Conservation (phyloP, 2,797 vertebrate species). For the Lerista edwardsae region DNA sequence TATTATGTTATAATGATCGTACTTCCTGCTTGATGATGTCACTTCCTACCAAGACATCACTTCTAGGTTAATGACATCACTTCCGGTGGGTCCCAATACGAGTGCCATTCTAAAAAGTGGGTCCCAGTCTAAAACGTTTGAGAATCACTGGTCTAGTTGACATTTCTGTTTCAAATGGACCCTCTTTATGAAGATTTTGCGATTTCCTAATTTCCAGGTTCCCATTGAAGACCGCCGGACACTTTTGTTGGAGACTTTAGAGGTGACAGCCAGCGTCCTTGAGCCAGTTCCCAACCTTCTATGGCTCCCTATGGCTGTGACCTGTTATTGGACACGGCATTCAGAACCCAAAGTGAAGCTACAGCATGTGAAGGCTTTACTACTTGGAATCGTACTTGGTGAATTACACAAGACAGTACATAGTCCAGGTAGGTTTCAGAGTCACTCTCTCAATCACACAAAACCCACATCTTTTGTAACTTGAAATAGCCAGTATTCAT, state of each 20-base stretch:
- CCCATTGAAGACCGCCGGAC: slow-evolving; percentile 70
- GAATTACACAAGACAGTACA: slow-evolving; percentile 75
- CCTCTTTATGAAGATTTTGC: not conserved
- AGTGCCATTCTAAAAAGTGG: no score
- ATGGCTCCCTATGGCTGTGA: slow-evolving; percentile 83
- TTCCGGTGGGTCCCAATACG: no score
- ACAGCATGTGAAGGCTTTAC: slow-evolving; percentile 83
- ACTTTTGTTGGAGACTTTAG: slow-evolving; percentile 83
- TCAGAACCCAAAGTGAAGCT: slow-evolving; percentile 77
- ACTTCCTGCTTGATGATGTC: no score
- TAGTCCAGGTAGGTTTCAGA: slow-evolving; percentile 69
- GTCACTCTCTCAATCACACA: no score
- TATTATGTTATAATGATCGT: no score
- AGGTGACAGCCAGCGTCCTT: slow-evolving; percentile 75
- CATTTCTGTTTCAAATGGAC: not conserved
- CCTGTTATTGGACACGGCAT: slow-evolving; percentile 83
- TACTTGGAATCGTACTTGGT: slow-evolving; percentile 85
- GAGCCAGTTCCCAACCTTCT: slow-evolving; percentile 78
- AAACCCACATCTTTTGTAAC: not conserved
- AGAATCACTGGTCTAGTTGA: not conserved
- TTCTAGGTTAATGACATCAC: no score
- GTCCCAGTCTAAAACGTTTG: no score
- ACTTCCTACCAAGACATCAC: no score
- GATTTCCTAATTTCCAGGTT: slow-evolving; percentile 74
- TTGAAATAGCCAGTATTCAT: not conserved